Base-by-base conservation (phyloP, 2,888 invertebrate species). In the Ommatoiulus sabulosus region DNA sequence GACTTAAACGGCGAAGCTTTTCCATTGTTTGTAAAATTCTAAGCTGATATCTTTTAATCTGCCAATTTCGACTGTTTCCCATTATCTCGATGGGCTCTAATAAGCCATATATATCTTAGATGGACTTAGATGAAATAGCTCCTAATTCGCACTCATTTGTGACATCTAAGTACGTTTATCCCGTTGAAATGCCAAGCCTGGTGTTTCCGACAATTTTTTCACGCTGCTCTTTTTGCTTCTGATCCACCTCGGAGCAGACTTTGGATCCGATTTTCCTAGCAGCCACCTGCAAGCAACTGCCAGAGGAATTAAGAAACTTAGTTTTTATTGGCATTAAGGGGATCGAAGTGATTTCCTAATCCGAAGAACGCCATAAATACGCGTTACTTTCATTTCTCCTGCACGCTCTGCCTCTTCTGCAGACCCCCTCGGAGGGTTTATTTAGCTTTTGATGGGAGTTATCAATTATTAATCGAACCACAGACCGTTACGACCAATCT, bases 11-110 rank as follows among this genome's bases (percentile, higher is more conserved):
- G 84, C 6, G 43, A 44, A 43, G 44, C 46, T 44, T 85, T 85
- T 85, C 46, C 85, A 85, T 85, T 85, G 85, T 85, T 44, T 44
- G 85, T 44, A 72, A 85, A 46, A 85, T 85, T 35, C 24, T 84
- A 43, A 84, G 15, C 43, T 84, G 84, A 84, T 85, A 44, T 85
- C 44, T 44, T 85, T 85, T 46, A 85, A 85, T 85, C 85, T 46
- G 85, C 46, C 44, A 85, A 43, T 72, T 72, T 72, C 72, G 24
- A 24, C 20, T 72, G 63, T 63, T 63, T 15, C 20, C 84, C 44
- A 84, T 84, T 84, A 84, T 84, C 20, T n/a, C n/a, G 8, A 85
- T 85, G 85, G 85, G 46, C 85, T 85, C n/a, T 12, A n/a, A 20
- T 15, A 20, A 72, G 72, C 20, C 72, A 72, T 72, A 72, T 72